phyloP scores from a whole-genome alignment of 1,140 invertebrate species.

The Drosophila kurseongensis region DNA sequence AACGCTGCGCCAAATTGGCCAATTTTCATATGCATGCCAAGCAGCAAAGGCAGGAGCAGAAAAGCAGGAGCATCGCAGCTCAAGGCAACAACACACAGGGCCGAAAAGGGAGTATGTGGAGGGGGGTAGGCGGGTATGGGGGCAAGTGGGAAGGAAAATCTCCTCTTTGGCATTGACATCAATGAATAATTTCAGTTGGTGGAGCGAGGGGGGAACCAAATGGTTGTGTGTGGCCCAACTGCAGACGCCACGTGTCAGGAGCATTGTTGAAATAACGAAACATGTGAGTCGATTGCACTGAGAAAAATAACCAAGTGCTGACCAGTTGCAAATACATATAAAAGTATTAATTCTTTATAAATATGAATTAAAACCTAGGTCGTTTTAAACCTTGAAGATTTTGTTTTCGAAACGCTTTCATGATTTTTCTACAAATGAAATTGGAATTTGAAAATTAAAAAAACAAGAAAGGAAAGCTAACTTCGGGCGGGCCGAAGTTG shows the following conservation, averaged over 20 bases:
- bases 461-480: no score
- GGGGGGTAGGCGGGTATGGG: neutral
- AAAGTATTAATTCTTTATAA: no score
- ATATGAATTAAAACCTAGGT: no score
- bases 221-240: slow-evolving; percentile 3
- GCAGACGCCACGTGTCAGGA: slow-evolving; percentile 56
- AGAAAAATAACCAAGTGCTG: slow-evolving; percentile 1
- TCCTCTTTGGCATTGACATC: slow-evolving; percentile 66
- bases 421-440: no score
- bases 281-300: slow-evolving; percentile 36
- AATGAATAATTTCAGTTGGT: slow-evolving; percentile 49
- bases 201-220: neutral
- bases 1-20: slow-evolving; percentile 71
- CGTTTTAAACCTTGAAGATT: no score
- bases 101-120: neutral
- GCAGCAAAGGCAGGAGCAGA: slow-evolving; percentile 35
- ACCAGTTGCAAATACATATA: no score
- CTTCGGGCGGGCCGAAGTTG: no score
- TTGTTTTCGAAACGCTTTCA: no score
- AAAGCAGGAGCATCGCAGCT: slow-evolving; percentile 10
- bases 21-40: slow-evolving; percentile 74
- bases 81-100: slow-evolving; percentile 5
- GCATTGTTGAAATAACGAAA: slow-evolving; percentile 64
- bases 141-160: slow-evolving; percentile 14
- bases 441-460: no score